A percentile compares a stretch with the other conserved stretches of the same genome.
These are phyloP conservation scores for Ecdyonurus torrentis DNA, from an alignment of 2,888 invertebrate species.

Conservation along the genomic window DNA sequence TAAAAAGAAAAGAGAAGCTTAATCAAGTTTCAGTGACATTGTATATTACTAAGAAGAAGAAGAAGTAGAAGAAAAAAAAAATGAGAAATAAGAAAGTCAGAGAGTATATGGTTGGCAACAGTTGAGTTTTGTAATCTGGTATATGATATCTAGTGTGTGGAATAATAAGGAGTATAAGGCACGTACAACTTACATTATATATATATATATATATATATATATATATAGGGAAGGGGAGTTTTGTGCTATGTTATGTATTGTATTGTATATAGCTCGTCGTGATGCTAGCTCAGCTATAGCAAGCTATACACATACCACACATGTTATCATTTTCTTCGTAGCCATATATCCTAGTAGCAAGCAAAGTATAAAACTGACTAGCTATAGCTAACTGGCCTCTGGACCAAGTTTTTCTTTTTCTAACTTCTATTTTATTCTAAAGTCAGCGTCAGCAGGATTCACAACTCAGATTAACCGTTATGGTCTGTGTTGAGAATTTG, in stretches of 20 bases:
- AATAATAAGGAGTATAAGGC: not conserved
- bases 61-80: too few relatives aligned
- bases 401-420: not conserved
- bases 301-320: too few relatives aligned
- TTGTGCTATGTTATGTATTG: too few relatives aligned
- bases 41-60: not conserved
- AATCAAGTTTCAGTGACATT: not conserved
- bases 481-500: not conserved
- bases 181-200: not conserved
- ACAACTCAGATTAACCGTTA: not conserved
- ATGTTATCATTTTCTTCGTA: not conserved
- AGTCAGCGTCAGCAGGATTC: not conserved
- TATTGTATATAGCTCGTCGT: too few relatives aligned
- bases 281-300: not conserved
- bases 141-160: not conserved
- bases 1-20: not conserved
- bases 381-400: too few relatives aligned
- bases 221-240: too few relatives aligned
- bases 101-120: too few relatives aligned
- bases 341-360: not conserved
- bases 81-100: not conserved
- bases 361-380: too few relatives aligned
- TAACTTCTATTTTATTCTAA: not conserved
- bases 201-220: too few relatives aligned
- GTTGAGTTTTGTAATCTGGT: not conserved